Conservation (phyloP, 2,888 invertebrate genomes). For the Leptinotarsa rubiginosa region DNA sequence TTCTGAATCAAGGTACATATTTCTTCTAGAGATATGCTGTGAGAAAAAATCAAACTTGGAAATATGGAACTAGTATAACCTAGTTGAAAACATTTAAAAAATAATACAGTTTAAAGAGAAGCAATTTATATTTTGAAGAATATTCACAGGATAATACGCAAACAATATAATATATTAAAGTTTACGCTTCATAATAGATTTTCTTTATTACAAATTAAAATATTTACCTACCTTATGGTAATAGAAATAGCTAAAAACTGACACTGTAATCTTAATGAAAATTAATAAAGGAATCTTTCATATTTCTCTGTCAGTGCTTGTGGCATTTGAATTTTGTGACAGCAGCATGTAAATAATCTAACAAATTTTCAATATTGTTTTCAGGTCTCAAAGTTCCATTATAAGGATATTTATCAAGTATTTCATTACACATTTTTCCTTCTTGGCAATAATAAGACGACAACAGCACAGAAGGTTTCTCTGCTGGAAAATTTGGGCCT, state of each 20-base stretch:
- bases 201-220: neutral
- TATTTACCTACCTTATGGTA: neutral
- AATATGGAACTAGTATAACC: no score
- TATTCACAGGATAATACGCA: neutral
- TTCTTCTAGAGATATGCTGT: neutral
- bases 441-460: conserved; percentile 71
- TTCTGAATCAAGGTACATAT: neutral
- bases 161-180: neutral
- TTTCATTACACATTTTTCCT: conserved; percentile 50
- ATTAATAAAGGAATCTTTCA: neutral
- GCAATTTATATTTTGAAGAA: no score
- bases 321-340: conserved; percentile 51
- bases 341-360: conserved; percentile 53
- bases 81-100: no score
- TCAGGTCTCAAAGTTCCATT: conserved; percentile 54
- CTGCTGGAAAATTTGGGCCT: conserved; percentile 69
- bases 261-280: neutral
- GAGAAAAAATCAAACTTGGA: no score
- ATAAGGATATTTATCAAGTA: conserved; percentile 58
- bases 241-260: neutral
- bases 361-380: conserved; percentile 59
- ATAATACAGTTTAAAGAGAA: no score
- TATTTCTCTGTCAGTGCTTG: conserved; percentile 39
- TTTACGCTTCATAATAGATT: neutral
- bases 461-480: conserved; percentile 69